A percentile compares a stretch with the other conserved stretches of the same genome.
Conservation (phyloP, 2,888 invertebrate species). For the Ormyrus pomaceus region DNA sequence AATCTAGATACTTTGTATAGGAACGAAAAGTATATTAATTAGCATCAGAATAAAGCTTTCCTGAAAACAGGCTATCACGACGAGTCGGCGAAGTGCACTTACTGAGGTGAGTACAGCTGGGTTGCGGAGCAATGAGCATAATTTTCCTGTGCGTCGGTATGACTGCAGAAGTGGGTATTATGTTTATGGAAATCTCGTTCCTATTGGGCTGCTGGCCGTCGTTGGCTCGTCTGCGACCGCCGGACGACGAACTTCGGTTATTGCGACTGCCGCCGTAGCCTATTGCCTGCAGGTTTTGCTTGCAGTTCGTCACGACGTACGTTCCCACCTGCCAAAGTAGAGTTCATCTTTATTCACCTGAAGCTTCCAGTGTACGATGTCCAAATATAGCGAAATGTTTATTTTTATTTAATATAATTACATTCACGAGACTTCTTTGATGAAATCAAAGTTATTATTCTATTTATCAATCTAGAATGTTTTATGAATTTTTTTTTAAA, state of each 20-base stretch:
- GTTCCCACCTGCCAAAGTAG: constrained; percentile 45
- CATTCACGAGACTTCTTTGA: too few relatives aligned
- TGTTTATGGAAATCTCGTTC: constrained; percentile 70
- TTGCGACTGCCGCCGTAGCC: constrained; percentile 40
- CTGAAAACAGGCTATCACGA: too few relatives aligned
- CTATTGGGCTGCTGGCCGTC: constrained; percentile 7
- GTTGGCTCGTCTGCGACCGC: neutral
- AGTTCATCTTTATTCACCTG: too few relatives aligned
- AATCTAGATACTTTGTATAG: too few relatives aligned
- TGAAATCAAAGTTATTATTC: too few relatives aligned
- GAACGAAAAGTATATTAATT: too few relatives aligned
- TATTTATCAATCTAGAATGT: too few relatives aligned
- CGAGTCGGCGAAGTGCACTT: constrained; percentile 6
- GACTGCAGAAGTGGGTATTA: constrained; percentile 68
- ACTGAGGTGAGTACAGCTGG: constrained; percentile 68
- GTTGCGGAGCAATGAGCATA: constrained; percentile 68
- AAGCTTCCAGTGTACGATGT: too few relatives aligned
- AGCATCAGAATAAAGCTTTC: too few relatives aligned
- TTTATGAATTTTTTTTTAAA: too few relatives aligned
- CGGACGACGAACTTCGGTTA: constrained; percentile 40
- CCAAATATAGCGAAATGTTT: too few relatives aligned
- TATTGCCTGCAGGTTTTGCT: constrained; percentile 52
- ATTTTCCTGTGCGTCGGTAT: constrained; percentile 69
- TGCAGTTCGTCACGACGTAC: constrained; percentile 55
- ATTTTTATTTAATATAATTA: too few relatives aligned